A percentile compares a stretch with the other conserved stretches of the same genome.
Conservation (phyloP, 2,888 invertebrate species). For the Tanaodytes sp. region DNA sequence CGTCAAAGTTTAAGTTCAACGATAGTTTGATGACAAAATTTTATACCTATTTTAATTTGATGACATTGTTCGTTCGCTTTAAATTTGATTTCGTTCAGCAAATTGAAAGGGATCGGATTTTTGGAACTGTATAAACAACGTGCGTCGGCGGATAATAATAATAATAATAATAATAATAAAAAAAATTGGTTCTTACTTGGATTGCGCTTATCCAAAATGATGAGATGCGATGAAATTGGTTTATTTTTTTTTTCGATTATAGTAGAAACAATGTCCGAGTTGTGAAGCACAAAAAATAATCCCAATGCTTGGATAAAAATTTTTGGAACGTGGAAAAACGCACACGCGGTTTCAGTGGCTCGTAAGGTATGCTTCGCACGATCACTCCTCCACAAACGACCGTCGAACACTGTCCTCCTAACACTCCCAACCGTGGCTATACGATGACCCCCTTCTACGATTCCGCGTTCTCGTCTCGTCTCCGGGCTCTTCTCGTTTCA, state of each 20-base stretch:
- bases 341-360: conserved; percentile 43
- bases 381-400: conserved; percentile 53
- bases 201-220: conserved; percentile 45
- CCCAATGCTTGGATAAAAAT: background rate
- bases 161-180: too few species aligned
- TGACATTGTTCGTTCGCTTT: too few species aligned
- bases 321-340: background rate
- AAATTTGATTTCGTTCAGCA: too few species aligned
- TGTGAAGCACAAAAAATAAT: background rate
- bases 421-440: conserved; percentile 53
- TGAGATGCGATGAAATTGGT: background rate
- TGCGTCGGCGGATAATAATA: too few species aligned
- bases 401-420: conserved; percentile 55
- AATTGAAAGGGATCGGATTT: too few species aligned
- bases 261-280: too few species aligned
- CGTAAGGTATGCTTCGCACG: conserved; percentile 35
- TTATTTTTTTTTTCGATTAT: too few species aligned
- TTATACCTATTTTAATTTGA: too few species aligned
- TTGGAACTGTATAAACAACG: too few species aligned
- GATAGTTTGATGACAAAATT: too few species aligned
- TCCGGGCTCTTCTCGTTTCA: conserved; percentile 54
- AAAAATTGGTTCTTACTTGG: too few species aligned
- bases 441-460: conserved; percentile 56
- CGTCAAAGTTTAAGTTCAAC: too few species aligned
- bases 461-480: conserved; percentile 53